Evolutionary conservation across 2,797 vertebrate species (phyloP).

Genomic region (Glyptemys insculpta): DNA sequence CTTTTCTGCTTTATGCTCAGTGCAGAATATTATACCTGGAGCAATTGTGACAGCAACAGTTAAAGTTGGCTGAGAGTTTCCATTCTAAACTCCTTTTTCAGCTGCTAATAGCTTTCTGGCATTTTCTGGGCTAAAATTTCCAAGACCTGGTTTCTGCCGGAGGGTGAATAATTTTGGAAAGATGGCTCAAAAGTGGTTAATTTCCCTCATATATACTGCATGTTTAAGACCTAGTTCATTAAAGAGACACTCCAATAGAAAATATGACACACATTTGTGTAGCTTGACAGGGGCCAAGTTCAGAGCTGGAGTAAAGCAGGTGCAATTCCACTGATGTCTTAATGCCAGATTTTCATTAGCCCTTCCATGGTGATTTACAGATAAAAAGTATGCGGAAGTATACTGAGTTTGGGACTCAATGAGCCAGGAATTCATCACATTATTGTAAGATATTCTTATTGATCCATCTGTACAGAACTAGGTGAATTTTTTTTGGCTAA

Average conservation of each 20-base stretch:
- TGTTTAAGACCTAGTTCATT: neutral
- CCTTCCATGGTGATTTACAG: neutral
- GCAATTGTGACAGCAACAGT: neutral
- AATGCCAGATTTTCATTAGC: neutral
- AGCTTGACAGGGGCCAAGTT: neutral
- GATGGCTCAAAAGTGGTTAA: neutral
- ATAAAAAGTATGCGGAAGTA: neutral
- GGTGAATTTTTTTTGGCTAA: neutral
- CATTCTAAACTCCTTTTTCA: constrained; percentile 21
- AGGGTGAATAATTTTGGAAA: constrained; percentile 4
- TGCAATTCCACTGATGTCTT: neutral
- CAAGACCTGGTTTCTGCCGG: constrained; percentile 3
- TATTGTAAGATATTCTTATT: neutral
- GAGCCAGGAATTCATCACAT: neutral
- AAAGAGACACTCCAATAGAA: too few relatives aligned
- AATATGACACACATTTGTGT: neutral
- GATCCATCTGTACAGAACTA: neutral
- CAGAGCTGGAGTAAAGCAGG: neutral
- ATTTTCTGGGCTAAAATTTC: neutral
- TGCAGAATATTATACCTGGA: constrained; percentile 34
- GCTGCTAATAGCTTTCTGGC: neutral
- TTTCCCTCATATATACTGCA: neutral
- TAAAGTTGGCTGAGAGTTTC: constrained; percentile 12
- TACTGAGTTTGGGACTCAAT: neutral
- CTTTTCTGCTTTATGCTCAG: constrained; percentile 46